Conservation (phyloP, 64 coral and sea anemone genomes). For the Trachythela sp. region DNA sequence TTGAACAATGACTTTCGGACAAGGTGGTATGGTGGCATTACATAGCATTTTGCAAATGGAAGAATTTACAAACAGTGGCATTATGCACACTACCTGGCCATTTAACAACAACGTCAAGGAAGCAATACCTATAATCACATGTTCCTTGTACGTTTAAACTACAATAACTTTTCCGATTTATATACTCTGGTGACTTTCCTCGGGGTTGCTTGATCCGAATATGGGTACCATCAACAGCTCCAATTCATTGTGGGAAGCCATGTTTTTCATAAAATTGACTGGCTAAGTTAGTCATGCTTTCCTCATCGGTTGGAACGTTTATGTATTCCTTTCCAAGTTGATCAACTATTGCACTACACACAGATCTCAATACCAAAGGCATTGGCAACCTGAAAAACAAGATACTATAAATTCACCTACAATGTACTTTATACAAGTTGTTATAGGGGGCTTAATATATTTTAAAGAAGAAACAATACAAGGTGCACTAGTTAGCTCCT, state of each 20-base stretch:
- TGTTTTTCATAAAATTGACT: neutral
- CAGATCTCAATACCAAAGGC: neutral
- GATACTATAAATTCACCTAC: too few relatives aligned
- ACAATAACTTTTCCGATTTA: neutral
- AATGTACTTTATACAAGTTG: too few relatives aligned
- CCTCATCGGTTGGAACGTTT: too few relatives aligned
- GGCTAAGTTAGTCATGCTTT: too few relatives aligned
- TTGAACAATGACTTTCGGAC: neutral
- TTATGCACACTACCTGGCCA: conserved; percentile 9
- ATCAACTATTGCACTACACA: neutral
- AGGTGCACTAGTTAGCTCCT: too few relatives aligned
- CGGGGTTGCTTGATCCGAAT: too few relatives aligned
- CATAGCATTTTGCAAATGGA: neutral
- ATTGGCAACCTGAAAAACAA: neutral
- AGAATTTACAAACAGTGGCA: neutral
- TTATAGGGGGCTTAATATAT: too few relatives aligned
- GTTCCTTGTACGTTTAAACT: neutral
- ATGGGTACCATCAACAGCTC: too few relatives aligned
- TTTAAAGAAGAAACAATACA: too few relatives aligned
- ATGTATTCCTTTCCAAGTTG: too few relatives aligned
- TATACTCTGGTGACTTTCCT: neutral
- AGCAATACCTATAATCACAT: neutral
- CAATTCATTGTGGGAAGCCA: too few relatives aligned
- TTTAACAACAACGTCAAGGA: neutral
- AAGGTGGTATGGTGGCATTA: neutral